phyloP scores from a whole-genome alignment of 2,113 vertebrate species.

The Podocnemis expansa region DNA sequence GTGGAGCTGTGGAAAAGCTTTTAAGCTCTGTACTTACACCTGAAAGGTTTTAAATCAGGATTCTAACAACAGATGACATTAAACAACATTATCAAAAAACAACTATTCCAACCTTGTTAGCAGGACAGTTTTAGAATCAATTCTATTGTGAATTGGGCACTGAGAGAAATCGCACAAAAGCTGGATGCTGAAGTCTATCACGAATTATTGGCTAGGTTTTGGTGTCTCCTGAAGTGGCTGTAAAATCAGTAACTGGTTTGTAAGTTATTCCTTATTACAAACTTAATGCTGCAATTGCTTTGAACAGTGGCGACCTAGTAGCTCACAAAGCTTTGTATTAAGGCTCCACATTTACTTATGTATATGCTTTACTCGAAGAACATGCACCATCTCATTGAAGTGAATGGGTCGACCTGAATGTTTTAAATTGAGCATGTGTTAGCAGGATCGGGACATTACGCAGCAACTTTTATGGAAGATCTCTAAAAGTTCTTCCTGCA shows the following conservation, averaged over 20 bases:
- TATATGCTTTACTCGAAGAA: accelerated
- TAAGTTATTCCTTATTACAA: constrained; percentile 56
- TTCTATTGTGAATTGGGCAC: accelerated
- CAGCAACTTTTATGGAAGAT: neutral
- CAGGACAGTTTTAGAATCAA: neutral
- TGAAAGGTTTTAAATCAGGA: constrained; percentile 58
- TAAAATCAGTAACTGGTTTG: constrained; percentile 59
- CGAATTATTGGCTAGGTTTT: constrained; percentile 44
- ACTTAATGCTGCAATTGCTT: constrained; percentile 53
- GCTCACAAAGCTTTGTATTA: constrained; percentile 56
- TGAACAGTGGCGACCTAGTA: constrained; percentile 53
- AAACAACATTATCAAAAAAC: neutral
- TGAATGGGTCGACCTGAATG: accelerated
- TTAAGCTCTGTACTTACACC: constrained; percentile 68
- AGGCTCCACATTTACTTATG: constrained; percentile 25
- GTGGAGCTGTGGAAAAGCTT: constrained; percentile 68
- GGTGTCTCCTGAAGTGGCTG: constrained; percentile 51
- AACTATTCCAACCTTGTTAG: neutral
- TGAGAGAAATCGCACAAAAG: accelerated
- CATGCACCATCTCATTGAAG: constrained; percentile 39
- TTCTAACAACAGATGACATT: constrained; percentile 14
- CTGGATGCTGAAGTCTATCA: neutral
- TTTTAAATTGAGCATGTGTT: neutral
- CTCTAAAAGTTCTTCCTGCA: neutral
- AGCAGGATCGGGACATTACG: neutral